A percentile compares a stretch with the other conserved stretches of the same genome.
Evolutionary conservation across 2,113 vertebrate species (phyloP).

Genomic region (Stictonetta naevosa): DNA sequence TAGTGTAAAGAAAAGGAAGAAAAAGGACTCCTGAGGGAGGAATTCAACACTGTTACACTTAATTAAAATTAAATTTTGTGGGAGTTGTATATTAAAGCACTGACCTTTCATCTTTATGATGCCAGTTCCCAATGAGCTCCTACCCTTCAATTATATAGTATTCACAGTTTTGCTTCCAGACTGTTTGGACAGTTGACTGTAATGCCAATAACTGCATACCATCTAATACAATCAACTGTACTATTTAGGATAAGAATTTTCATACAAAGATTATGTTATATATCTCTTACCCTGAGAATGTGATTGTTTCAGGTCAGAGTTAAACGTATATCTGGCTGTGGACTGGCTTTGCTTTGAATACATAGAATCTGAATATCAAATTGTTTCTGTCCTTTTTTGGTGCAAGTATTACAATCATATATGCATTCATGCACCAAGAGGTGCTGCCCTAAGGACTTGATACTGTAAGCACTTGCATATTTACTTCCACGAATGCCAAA

Average conservation of each 20-base stretch:
- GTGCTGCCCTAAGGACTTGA: neutral
- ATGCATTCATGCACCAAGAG: neutral
- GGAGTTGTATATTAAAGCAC: slow-evolving; percentile 56
- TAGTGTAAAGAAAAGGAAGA: neutral
- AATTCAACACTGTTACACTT: slow-evolving; percentile 14
- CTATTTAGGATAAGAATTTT: neutral
- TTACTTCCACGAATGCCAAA: neutral
- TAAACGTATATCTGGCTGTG: neutral
- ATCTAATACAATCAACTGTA: neutral
- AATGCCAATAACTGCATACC: neutral
- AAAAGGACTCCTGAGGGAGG: slow-evolving; percentile 36
- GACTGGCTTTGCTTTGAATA: neutral
- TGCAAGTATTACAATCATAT: neutral
- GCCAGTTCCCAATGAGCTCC: slow-evolving; percentile 36
- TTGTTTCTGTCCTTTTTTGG: neutral
- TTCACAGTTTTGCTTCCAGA: slow-evolving; percentile 5
- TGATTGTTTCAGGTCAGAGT: neutral
- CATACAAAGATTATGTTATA: neutral
- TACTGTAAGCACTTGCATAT: neutral
- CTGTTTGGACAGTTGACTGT: slow-evolving; percentile 35
- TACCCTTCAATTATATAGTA: slow-evolving; percentile 28
- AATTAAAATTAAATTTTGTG: slow-evolving; percentile 70
- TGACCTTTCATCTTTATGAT: slow-evolving; percentile 55
- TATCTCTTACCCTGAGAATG: neutral
- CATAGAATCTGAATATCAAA: neutral